Conservation (phyloP, 1,140 invertebrate genomes). For the Hyphantria cunea region DNA sequence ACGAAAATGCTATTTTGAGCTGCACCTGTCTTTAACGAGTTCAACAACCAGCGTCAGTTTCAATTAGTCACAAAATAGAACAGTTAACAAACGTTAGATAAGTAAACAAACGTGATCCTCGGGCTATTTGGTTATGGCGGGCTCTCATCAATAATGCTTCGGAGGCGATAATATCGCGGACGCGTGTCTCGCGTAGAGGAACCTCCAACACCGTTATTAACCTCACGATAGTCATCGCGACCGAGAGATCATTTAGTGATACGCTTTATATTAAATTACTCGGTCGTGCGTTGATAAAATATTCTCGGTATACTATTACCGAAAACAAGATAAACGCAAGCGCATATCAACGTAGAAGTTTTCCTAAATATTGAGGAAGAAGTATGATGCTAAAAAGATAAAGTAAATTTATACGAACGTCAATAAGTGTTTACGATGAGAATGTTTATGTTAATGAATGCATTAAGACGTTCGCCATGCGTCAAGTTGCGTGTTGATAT, state of each 20-base stretch:
- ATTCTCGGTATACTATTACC: constrained; percentile 78
- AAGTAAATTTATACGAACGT: constrained; percentile 21
- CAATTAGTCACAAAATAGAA: constrained; percentile 65
- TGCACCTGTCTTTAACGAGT: constrained; percentile 74
- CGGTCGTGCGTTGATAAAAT: constrained; percentile 78
- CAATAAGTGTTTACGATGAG: constrained; percentile 40
- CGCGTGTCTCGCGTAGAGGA: constrained; percentile 69
- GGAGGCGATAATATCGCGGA: constrained; percentile 70
- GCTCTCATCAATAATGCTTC: constrained; percentile 76
- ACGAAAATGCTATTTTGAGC: constrained; percentile 71
- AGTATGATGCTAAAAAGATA: constrained; percentile 22
- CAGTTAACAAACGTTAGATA: constrained; percentile 65
- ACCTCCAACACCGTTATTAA: constrained; percentile 78
- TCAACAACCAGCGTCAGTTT: constrained; percentile 54
- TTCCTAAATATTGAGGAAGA: constrained; percentile 4
- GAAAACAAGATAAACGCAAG: constrained; percentile 72
- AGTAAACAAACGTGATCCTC: constrained; percentile 73
- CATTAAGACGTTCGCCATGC: constrained; percentile 49
- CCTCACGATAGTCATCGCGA: constrained; percentile 70
- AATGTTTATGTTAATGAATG: constrained; percentile 54
- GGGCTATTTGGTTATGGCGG: constrained; percentile 72
- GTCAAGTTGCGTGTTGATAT: constrained; percentile 66
- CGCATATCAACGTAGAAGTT: constrained; percentile 50
- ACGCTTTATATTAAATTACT: constrained; percentile 82
- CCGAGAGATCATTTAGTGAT: constrained; percentile 78